Evolutionary conservation across 2,888 invertebrate genomes (phyloP).

Genomic region (Caenorhabditis imperialis): DNA sequence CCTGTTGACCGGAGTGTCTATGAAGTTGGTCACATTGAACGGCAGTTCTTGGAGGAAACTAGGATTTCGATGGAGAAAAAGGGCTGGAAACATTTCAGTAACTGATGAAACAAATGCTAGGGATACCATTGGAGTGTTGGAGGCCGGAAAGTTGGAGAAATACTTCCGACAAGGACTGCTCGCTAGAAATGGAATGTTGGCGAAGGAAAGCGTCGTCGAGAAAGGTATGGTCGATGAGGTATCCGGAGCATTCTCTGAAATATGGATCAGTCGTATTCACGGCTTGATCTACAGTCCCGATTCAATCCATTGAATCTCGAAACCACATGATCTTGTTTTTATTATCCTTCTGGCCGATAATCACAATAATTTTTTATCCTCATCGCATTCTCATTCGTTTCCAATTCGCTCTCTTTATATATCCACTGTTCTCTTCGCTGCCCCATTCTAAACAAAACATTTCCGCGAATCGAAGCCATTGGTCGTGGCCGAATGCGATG

Average conservation of each 20-base stretch:
- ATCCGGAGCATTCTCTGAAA: conserved; percentile 59
- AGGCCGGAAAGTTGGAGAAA: conserved; percentile 50
- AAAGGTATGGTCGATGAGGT: conserved; percentile 57
- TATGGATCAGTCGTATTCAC: neutral
- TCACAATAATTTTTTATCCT: conserved; percentile 43
- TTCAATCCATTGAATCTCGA: too few species aligned
- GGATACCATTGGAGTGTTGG: too few species aligned
- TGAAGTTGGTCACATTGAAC: conserved; percentile 60
- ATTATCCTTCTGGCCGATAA: conserved; percentile 9
- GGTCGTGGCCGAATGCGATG: conserved; percentile 25
- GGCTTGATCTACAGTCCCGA: too few species aligned
- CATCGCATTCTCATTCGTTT: conserved; percentile 1
- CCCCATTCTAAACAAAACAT: conserved; percentile 31
- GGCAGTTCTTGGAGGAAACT: conserved; percentile 59
- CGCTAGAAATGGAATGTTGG: conserved; percentile 35
- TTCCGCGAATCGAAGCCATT: conserved; percentile 27
- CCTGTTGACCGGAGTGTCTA: conserved; percentile 53
- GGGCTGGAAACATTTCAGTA: conserved; percentile 35
- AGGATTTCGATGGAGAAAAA: conserved; percentile 56
- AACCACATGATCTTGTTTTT: neutral
- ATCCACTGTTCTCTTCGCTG: conserved; percentile 10
- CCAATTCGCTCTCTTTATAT: conserved; percentile 12
- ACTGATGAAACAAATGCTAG: neutral
- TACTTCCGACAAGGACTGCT: conserved; percentile 45
- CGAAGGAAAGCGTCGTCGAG: conserved; percentile 50